Evolutionary conservation across 2,113 vertebrate species (phyloP), one percentile per base, ranked within the genome.

Genomic region (Chlamydotis undulata): DNA sequence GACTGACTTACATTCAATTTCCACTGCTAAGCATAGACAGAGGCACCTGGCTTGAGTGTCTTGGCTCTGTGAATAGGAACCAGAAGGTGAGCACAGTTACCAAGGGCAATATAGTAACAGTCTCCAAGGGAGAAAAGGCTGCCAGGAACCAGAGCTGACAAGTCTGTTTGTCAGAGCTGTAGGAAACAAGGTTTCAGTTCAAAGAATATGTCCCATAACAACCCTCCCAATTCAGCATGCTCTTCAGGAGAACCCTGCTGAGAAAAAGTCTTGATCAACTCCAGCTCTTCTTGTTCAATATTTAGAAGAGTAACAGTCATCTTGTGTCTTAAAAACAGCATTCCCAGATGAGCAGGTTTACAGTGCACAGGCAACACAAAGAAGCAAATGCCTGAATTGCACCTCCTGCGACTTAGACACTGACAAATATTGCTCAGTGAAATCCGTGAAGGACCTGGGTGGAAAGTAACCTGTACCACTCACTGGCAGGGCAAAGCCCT

Each of bases 401-500:
- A 31, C 26, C 11, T 47, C 21, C 49, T 61, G 3, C 0, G 0
- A 6, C 35, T 78, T 17, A 4, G 15, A 49, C 16, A n/a, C 23
- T 57, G n/a, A 25, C 61, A 64, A 53, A 14, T 17, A 22, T 1
- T 52, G 49, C 31, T n/a, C 47, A 29, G 19, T 16, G 37, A 81
- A 73, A 81, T 39, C 43, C 41, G 1, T 14, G 11, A 39, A 69
- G 49, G 14, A 15, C 5, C 31, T 19, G 49, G 14, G 8, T 45
- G 31, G 24, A 60, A 63, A 39, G 26, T 8, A 49, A 71, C 23
- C 41, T 33, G 24, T 3, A 24, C 1, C 15, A 22, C 14, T 31
- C 4, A 35, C 28, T 12, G 22, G 14, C 67, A 88, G 17, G 13
- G 2, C 13, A 70, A 75, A 63, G 12, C 7, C 24, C 18, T 47